Evolutionary conservation across 2,113 vertebrate genomes (phyloP).

Genomic region (Sinocyclocheilus rhinocerous): DNA sequence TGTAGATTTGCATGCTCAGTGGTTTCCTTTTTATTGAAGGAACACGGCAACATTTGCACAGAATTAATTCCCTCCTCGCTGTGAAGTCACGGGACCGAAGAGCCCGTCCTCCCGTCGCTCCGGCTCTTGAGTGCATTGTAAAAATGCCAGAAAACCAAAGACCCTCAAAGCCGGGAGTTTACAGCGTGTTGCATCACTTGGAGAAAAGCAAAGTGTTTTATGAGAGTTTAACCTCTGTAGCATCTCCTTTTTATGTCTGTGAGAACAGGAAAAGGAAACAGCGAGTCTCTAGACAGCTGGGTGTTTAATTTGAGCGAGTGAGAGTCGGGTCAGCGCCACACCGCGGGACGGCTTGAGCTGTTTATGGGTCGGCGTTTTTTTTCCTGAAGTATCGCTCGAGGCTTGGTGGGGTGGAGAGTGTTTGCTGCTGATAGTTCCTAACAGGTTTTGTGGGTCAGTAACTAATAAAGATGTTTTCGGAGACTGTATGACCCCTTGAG

Average conservation of each 20-base stretch:
- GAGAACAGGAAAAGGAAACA: conserved; percentile 14
- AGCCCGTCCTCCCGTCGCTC: not conserved
- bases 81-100: not conserved
- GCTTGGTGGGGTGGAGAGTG: not conserved
- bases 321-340: conserved; percentile 51
- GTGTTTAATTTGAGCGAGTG: conserved; percentile 55
- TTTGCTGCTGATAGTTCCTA: conserved; percentile 31
- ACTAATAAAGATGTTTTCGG: not conserved
- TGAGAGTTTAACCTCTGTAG: conserved; percentile 55
- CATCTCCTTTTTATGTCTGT: conserved; percentile 25
- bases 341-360: not conserved
- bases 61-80: conserved; percentile 13
- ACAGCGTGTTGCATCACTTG: conserved; percentile 64
- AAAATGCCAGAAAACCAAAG: not conserved
- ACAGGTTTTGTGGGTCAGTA: not conserved
- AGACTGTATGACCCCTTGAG: not conserved
- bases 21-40: not conserved
- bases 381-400: not conserved
- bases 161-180: conserved; percentile 58
- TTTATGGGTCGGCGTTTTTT: not conserved
- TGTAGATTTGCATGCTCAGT: conserved; percentile 28
- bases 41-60: conserved; percentile 1
- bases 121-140: not conserved
- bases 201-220: conserved; percentile 47
- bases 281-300: conserved; percentile 61